A percentile compares a stretch with the other conserved stretches of the same genome.
Conservation (phyloP, 2,113 vertebrate species). For the Ochotona curzoniae region DNA sequence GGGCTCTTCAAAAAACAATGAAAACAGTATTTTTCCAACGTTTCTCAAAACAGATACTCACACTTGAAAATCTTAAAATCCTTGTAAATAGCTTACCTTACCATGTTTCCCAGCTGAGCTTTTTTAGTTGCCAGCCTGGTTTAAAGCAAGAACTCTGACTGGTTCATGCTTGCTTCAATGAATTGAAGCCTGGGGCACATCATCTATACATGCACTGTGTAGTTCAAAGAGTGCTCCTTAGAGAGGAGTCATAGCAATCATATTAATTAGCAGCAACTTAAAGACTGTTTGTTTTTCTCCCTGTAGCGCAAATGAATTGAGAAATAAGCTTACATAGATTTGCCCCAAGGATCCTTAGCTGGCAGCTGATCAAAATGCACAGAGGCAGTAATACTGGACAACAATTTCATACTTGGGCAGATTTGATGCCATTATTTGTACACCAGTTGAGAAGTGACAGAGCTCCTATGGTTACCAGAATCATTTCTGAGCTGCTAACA, state of each 20-base stretch:
- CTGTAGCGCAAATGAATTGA: conserved; percentile 68
- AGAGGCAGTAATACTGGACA: conserved; percentile 49
- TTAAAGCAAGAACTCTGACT: conserved; percentile 51
- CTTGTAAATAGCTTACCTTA: neutral
- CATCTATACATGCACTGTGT: conserved; percentile 72
- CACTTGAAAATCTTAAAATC: neutral
- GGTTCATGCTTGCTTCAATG: conserved; percentile 63
- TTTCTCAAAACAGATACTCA: conserved; percentile 41
- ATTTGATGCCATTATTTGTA: conserved; percentile 70
- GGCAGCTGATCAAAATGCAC: conserved; percentile 62
- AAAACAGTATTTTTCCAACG: neutral
- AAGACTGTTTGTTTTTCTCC: conserved; percentile 42
- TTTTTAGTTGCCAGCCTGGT: conserved; percentile 27
- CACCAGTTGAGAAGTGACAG: conserved; percentile 34
- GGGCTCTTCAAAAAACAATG: neutral
- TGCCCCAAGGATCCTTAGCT: conserved; percentile 55
- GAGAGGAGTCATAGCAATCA: conserved; percentile 65
- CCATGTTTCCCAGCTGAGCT: neutral
- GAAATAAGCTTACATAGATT: conserved; percentile 54
- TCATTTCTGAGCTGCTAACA: conserved; percentile 38
- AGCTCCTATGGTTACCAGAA: conserved; percentile 17
- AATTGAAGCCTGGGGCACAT: conserved; percentile 58
- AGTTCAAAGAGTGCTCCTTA: conserved; percentile 60
- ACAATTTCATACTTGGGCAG: conserved; percentile 57
- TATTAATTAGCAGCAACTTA: conserved; percentile 75